Evolutionary conservation across 2,113 vertebrate species (phyloP), one percentile per base, ranked within the genome.

Genomic region (Leucopternis melanops): DNA sequence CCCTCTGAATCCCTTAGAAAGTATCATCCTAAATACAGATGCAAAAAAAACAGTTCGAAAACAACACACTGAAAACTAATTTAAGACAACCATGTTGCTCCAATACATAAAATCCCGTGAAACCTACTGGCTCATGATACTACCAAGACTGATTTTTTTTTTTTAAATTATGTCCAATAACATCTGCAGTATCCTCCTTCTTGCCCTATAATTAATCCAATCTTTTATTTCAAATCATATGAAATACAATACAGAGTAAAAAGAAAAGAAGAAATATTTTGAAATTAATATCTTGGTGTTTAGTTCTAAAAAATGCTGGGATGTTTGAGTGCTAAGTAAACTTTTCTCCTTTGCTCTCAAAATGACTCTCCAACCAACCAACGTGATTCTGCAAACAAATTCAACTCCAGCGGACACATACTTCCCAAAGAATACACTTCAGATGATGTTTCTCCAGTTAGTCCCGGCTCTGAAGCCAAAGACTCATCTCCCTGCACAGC

Each of bases 31-130:
- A 83, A 95, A 90, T 57, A 70, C 75, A 92, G 75, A 93, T 62
- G 54, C 45, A 77, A 4, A 3, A 3, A 86, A 90, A 52, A 57
- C 25, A 65, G 75, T 34, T 92, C 0, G 4, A 86, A 94, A 95
- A 86, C 82, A 92, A 81, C 94, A 97, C 25, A 70, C 16, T 95
- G 94, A 88, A 97, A 97, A 94, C 36, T 90, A 86, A 95, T 96
- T 96, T 90, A 86, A 88, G 50, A 90, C 45, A 92, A 66, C 20
- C 34, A 58, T 54, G 36, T 47, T 77, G 67, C 67, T 95, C 71
- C 58, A 94, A 78, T 77, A 83, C 58, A 62, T 57, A 88, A 90
- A 93, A 92, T 86, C 82, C 49, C 8, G 5, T 45, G 80, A 95
- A 97, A 80, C 31, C 25, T 66, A 90, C 71, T 77, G 44, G 66